Evolutionary conservation across 2,888 invertebrate species (phyloP).

Genomic region (Pinctada fucata): DNA sequence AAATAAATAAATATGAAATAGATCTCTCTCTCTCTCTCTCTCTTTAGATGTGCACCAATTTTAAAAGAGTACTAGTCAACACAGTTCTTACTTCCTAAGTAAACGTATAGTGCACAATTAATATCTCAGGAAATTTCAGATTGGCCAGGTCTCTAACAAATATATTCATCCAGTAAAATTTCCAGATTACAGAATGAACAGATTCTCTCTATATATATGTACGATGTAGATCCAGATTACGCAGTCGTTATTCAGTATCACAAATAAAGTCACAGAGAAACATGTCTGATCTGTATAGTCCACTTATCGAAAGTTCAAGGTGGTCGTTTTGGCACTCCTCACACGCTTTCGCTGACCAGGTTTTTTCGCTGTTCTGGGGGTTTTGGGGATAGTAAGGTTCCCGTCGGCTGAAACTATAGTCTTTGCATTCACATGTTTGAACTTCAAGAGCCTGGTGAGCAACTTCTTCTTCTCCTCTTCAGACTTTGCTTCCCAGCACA

Average conservation of each 20-base stretch:
- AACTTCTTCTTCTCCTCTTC: not conserved
- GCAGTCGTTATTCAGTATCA: not conserved
- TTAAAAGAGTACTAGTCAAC: too few relatives aligned
- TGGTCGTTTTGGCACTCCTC: not conserved
- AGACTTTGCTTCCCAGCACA: not conserved
- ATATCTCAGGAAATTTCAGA: too few relatives aligned
- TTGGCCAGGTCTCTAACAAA: too few relatives aligned
- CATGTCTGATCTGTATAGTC: not conserved
- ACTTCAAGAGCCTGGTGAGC: not conserved
- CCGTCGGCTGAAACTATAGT: slow-evolving; percentile 7
- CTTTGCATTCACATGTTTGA: not conserved
- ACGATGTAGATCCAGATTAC: not conserved
- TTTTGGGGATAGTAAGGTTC: slow-evolving; percentile 5
- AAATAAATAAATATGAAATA: not conserved
- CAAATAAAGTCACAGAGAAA: not conserved
- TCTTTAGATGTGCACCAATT: not conserved
- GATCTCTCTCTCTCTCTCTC: not conserved
- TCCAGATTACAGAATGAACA: too few relatives aligned
- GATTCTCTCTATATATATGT: too few relatives aligned
- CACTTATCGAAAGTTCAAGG: not conserved
- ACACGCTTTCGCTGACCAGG: slow-evolving; percentile 16
- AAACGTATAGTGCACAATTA: too few relatives aligned
- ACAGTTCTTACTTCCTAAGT: too few relatives aligned
- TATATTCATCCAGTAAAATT: too few relatives aligned
- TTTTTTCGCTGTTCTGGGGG: slow-evolving; percentile 11